Conservation (phyloP, 2,797 vertebrate genomes). For the Allobates femoralis region DNA sequence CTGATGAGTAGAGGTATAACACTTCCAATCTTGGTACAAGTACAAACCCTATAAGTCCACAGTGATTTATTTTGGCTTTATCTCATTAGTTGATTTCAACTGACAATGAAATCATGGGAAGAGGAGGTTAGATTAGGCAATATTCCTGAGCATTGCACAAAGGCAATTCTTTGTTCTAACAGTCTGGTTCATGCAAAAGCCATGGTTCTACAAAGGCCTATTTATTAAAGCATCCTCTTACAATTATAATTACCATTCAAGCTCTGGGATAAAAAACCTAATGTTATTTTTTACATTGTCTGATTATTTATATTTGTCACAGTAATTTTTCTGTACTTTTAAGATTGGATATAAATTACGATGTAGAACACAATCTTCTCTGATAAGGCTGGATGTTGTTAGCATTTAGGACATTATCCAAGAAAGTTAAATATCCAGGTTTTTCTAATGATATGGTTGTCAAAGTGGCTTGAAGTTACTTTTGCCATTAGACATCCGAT, state of each 20-base stretch:
- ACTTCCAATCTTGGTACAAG: no score
- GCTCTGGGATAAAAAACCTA: not conserved
- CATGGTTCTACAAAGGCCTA: not conserved
- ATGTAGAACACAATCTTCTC: conserved; percentile 27
- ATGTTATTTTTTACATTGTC: conserved; percentile 10
- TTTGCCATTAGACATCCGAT: conserved; percentile 49
- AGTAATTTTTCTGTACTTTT: conserved; percentile 3
- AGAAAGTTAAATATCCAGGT: conserved; percentile 11
- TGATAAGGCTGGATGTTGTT: conserved; percentile 31
- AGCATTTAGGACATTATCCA: conserved; percentile 31
- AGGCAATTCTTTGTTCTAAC: not conserved
- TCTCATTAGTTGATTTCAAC: not conserved
- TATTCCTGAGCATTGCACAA: not conserved
- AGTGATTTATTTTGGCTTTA: conserved; percentile 12
- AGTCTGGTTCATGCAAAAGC: conserved; percentile 13
- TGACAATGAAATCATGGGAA: not conserved
- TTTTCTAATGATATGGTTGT: conserved; percentile 54
- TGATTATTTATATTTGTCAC: conserved; percentile 35
- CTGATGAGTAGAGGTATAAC: no score
- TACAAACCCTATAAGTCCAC: not conserved
- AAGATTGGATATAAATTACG: conserved; percentile 24
- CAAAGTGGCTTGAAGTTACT: conserved; percentile 33
- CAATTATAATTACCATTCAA: not conserved
- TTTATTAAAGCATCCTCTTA: conserved; percentile 26
- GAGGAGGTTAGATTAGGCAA: conserved; percentile 12